Conservation (phyloP, 1,140 invertebrate genomes). For the Anastrepha obliqua region DNA sequence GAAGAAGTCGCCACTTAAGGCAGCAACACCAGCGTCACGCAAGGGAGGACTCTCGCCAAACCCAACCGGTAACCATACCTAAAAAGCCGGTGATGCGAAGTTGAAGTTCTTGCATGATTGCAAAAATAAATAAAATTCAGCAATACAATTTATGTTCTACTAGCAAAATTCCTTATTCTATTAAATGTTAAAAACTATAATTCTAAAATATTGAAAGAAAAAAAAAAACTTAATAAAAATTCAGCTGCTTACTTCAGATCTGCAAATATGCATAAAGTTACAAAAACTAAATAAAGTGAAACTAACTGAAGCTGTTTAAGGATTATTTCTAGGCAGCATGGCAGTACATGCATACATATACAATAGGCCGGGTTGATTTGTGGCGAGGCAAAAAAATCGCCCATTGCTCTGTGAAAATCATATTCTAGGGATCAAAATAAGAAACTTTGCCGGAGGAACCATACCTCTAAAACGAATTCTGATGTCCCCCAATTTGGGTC, state of each 20-base stretch:
- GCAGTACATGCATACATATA: no score
- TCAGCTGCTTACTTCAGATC: not conserved
- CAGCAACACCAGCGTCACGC: constrained; percentile 69
- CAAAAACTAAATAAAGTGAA: not conserved
- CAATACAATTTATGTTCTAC: not conserved
- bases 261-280: constrained; percentile 2
- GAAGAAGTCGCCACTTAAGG: constrained; percentile 72
- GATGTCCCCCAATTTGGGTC: no score
- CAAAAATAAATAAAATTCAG: no score
- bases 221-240: not conserved
- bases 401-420: no score
- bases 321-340: no score
- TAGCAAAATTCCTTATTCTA: not conserved
- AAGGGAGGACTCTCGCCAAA: constrained; percentile 59
- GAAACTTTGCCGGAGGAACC: no score
- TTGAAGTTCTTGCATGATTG: no score
- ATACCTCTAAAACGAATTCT: no score
- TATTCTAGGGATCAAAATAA: no score
- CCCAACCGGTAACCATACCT: constrained; percentile 61
- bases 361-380: no score
- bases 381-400: no score
- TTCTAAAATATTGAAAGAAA: not conserved
- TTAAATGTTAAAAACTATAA: not conserved
- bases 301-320: not conserved
- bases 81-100: not conserved